A percentile compares a stretch with the other conserved stretches of the same genome.
These are phyloP conservation scores for Neogale vison DNA, from an alignment of 2,113 vertebrate species.

Conservation along the genomic window DNA sequence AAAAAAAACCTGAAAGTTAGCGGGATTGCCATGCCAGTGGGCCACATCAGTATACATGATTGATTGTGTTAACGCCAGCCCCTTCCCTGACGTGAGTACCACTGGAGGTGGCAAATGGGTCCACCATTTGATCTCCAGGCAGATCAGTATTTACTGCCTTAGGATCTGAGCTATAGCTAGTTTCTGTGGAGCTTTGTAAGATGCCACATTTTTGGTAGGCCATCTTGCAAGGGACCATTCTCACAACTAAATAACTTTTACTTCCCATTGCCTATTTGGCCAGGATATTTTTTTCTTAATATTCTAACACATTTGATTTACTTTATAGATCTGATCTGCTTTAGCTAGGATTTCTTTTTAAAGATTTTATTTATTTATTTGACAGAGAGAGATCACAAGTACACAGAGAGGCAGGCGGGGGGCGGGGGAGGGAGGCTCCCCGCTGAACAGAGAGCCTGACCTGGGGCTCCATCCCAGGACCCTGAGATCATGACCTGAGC, in stretches of 20 bases:
- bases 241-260: neutral
- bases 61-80: neutral
- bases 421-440: too few species aligned
- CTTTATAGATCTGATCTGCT: neutral
- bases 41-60: neutral
- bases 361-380: too few species aligned
- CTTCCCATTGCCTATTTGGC: neutral
- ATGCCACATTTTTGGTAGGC: neutral
- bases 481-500: too few species aligned
- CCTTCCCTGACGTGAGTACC: neutral
- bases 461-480: too few species aligned
- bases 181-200: neutral
- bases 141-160: neutral
- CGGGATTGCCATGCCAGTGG: neutral
- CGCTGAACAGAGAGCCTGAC: too few species aligned
- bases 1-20: neutral
- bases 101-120: neutral
- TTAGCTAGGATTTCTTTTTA: neutral
- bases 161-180: neutral
- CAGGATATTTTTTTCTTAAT: neutral
- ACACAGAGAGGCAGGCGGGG: too few species aligned
- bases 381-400: too few species aligned
- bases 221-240: neutral
- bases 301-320: neutral
- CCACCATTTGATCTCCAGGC: too few species aligned